Conservation (phyloP, 2,888 invertebrate species). For the Limenitis camilla region DNA sequence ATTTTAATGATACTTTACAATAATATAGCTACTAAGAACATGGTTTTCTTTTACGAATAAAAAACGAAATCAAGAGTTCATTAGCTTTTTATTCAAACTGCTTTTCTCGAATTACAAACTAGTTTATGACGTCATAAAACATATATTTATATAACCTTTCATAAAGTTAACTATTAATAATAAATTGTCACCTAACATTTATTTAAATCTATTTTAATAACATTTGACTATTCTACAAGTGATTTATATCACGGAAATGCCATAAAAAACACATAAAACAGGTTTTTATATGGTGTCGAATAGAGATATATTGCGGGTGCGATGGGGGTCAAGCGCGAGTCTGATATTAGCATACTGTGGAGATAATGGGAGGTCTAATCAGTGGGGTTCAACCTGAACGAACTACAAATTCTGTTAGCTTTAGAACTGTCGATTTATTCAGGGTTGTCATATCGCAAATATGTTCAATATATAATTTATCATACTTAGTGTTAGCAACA, state of each 20-base stretch:
- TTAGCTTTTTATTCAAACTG: too few species aligned
- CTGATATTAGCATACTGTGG: neutral
- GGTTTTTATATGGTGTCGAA: neutral
- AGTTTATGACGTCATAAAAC: too few species aligned
- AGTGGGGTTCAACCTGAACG: constrained; percentile 1
- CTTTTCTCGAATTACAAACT: too few species aligned
- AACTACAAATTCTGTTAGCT: constrained; percentile 3
- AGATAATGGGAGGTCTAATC: neutral
- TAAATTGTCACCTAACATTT: constrained; percentile 1
- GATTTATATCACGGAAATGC: neutral
- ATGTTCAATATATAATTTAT: neutral
- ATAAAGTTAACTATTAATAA: constrained; percentile 1
- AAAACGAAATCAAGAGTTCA: too few species aligned
- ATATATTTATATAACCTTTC: too few species aligned
- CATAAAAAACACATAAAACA: neutral
- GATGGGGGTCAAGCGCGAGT: neutral
- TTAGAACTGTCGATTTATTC: neutral
- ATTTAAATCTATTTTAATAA: constrained; percentile 4
- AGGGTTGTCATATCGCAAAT: neutral
- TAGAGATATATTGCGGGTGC: neutral
- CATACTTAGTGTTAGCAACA: too few species aligned
- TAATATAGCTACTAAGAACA: too few species aligned
- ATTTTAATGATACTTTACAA: too few species aligned
- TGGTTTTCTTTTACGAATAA: too few species aligned
- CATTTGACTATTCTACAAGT: neutral